Evolutionary conservation across 2,797 vertebrate species (phyloP).

Genomic region (Varecia variegata): DNA sequence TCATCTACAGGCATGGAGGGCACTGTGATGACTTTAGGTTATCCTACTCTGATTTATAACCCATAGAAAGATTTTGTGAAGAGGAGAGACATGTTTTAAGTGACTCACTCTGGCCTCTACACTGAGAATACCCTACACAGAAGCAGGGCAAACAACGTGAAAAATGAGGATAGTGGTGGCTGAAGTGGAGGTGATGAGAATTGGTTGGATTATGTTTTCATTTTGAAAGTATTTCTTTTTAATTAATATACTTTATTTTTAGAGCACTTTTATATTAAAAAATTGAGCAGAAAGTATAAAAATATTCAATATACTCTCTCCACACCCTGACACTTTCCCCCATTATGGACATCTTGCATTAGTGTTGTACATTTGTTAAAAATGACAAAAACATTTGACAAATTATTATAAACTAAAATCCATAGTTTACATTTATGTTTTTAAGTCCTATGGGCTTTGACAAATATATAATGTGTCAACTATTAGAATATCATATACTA

Average conservation of each 20-base stretch:
- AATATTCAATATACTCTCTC: background rate
- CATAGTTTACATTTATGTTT: background rate
- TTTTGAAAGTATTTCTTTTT: constrained; percentile 5
- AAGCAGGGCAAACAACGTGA: background rate
- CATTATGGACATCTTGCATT: background rate
- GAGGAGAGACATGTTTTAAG: background rate
- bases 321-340: accelerated
- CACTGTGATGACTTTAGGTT: background rate
- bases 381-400: background rate
- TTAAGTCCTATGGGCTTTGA: background rate
- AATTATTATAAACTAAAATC: background rate
- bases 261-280: background rate
- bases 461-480: background rate
- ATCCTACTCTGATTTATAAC: background rate
- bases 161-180: background rate
- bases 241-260: background rate
- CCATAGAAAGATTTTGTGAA: background rate
- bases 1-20: background rate
- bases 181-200: background rate
- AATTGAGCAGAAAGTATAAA: background rate
- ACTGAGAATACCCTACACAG: background rate
- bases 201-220: background rate
- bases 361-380: background rate
- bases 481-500: background rate
- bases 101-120: background rate